Conservation (phyloP, 1,140 invertebrate genomes). For the Brachionus koreanus region DNA sequence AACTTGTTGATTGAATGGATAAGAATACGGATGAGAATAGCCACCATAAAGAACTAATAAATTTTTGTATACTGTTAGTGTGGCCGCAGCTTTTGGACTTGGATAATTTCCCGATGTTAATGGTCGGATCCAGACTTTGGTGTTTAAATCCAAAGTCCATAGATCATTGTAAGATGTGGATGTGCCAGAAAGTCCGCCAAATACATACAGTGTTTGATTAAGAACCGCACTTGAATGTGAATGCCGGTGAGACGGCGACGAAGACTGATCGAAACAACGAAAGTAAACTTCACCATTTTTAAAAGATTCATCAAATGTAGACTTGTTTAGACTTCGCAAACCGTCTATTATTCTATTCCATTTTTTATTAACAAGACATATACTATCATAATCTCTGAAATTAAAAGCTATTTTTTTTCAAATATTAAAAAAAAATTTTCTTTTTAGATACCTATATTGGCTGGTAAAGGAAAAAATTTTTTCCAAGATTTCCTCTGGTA, state of each 20-base stretch:
- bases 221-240: conserved; percentile 22
- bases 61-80: conserved; percentile 78
- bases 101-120: conserved; percentile 68
- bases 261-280: not conserved
- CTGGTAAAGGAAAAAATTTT: conserved; percentile 32
- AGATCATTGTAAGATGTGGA: conserved; percentile 94
- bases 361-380: conserved; percentile 12
- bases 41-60: conserved; percentile 85
- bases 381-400: conserved; percentile 11
- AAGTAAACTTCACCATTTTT: conserved; percentile 30
- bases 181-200: conserved; percentile 89
- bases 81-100: conserved; percentile 88
- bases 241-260: not conserved
- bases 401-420: not conserved
- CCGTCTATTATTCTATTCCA: conserved; percentile 34
- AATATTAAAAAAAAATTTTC: not conserved
- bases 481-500: conserved; percentile 39
- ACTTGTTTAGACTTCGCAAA: conserved; percentile 15
- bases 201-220: conserved; percentile 73
- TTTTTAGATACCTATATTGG: conserved; percentile 11
- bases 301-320: conserved; percentile 14
- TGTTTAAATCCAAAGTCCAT: conserved; percentile 83
- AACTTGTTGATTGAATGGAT: conserved; percentile 74
- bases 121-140: conserved; percentile 69
- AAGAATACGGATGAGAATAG: conserved; percentile 86